Evolutionary conservation across 2,113 vertebrate genomes (phyloP).

Genomic region (Apistogramma diplotaenia): DNA sequence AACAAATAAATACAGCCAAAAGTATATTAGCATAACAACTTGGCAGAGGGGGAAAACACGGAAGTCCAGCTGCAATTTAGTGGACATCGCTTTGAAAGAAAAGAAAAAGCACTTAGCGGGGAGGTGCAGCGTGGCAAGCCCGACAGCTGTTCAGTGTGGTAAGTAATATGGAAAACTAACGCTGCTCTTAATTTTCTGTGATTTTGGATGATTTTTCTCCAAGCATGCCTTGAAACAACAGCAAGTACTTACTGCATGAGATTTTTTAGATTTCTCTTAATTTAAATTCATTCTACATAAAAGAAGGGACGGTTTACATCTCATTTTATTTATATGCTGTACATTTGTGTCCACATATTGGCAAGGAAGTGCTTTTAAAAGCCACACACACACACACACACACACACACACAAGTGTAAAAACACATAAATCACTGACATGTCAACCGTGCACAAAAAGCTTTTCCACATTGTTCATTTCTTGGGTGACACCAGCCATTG

Average conservation of each 20-base stretch:
- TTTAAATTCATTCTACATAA: not conserved
- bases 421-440: slow-evolving; percentile 15
- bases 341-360: not conserved
- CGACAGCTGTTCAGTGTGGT: not conserved
- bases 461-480: slow-evolving; percentile 7
- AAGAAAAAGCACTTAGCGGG: not conserved
- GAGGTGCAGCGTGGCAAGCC: not conserved
- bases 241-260: not conserved
- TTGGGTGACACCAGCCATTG: slow-evolving; percentile 29
- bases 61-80: not conserved
- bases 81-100: not conserved
- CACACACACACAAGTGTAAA: not conserved
- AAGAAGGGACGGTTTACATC: not conserved
- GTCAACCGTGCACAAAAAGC: not conserved
- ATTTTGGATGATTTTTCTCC: not conserved
- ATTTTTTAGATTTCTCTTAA: not conserved
- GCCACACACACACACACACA: not conserved
- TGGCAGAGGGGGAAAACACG: not conserved
- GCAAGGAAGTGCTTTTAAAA: rapidly evolving
- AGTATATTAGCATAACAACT: not conserved
- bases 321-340: not conserved
- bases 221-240: not conserved
- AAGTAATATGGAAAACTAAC: not conserved
- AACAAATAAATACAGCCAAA: not conserved
- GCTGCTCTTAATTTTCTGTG: not conserved